phyloP scores from a whole-genome alignment of 2,888 invertebrate genomes.

The Nebria salina region DNA sequence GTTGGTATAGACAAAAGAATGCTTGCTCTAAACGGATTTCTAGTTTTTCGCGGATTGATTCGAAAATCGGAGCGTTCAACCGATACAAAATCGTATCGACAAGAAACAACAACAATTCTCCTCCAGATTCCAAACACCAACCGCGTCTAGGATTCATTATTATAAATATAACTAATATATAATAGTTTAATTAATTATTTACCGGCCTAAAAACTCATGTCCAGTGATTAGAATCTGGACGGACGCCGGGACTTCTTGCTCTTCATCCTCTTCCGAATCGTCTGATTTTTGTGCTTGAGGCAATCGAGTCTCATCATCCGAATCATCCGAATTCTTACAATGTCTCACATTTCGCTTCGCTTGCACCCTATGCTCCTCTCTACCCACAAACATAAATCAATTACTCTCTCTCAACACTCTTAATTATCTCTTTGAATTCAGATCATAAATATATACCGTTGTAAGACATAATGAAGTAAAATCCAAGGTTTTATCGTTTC shows the following conservation, averaged over 20 bases:
- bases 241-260: conserved; percentile 75
- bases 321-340: conserved; percentile 55
- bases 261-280: conserved; percentile 62
- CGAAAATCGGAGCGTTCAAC: conserved; percentile 72
- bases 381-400: conserved; percentile 51
- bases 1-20: conserved; percentile 85
- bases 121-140: conserved; percentile 83
- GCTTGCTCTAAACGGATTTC: conserved; percentile 86
- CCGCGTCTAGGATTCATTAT: conserved; percentile 64
- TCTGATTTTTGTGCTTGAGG: conserved; percentile 52
- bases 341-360: conserved; percentile 60
- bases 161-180: no score
- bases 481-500: conserved; percentile 84
- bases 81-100: conserved; percentile 79
- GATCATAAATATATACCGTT: conserved; percentile 62
- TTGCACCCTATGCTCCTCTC: conserved; percentile 76
- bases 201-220: conserved; percentile 83
- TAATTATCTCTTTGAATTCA: not conserved
- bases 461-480: conserved; percentile 80
- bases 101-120: conserved; percentile 80
- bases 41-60: conserved; percentile 73
- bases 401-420: not conserved
- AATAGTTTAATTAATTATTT: no score
- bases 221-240: conserved; percentile 81
- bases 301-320: conserved; percentile 51